Evolutionary conservation across 1,140 invertebrate genomes (phyloP).

Genomic region (Drosophila yakuba): DNA sequence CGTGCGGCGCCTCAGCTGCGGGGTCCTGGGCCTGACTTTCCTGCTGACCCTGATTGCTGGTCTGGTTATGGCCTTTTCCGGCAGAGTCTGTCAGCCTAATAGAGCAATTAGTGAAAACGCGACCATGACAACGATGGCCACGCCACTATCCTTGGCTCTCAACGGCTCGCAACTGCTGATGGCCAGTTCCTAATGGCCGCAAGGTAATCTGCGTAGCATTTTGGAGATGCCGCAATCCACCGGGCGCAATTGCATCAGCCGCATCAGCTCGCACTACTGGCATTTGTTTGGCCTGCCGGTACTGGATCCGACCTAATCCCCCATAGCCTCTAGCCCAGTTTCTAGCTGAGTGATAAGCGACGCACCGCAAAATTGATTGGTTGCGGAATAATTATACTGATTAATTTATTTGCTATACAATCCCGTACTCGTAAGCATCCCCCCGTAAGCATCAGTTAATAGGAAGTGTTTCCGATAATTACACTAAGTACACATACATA

Average conservation of each 20-base stretch:
- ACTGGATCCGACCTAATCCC: constrained; percentile 3
- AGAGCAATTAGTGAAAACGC: constrained; percentile 34
- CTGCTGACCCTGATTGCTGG: constrained; percentile 67
- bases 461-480: too few relatives aligned
- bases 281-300: constrained; percentile 31
- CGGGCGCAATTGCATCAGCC: constrained; percentile 61
- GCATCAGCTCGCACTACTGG: constrained; percentile 7
- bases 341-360: constrained; percentile 26
- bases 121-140: constrained; percentile 3
- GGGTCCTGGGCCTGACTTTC: constrained; percentile 61
- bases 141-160: constrained; percentile 33
- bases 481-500: too few relatives aligned
- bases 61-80: constrained; percentile 53
- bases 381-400: constrained; percentile 4
- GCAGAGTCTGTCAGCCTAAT: constrained; percentile 31
- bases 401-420: neutral
- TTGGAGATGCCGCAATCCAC: constrained; percentile 52
- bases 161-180: constrained; percentile 46
- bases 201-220: constrained; percentile 18
- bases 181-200: constrained; percentile 35
- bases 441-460: too few relatives aligned
- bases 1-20: constrained; percentile 60
- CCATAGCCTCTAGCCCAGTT: constrained; percentile 21
- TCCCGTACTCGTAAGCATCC: too few relatives aligned
- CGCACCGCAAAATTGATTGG: constrained; percentile 28